Base-by-base conservation (phyloP, 2,888 invertebrate species). In the Epistrophella euchroma region DNA sequence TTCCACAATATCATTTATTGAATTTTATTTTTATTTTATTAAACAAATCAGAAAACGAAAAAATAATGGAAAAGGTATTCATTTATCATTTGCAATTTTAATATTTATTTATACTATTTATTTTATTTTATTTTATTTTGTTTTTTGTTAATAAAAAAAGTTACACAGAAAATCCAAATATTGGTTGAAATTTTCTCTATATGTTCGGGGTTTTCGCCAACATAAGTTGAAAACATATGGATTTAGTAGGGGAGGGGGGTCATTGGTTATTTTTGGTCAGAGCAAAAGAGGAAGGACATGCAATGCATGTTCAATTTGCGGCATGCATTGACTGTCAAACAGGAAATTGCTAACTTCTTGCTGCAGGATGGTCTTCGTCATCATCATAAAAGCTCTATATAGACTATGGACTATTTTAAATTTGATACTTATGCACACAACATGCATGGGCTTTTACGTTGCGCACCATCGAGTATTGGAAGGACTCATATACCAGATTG, bases 271-370 rank as follows among this genome's bases (percentile, higher is more conserved):
- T n/a, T 28, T 55, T 32, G 9, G 55, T 32, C n/a, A 28, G 25
- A n/a, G 10, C 22, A 25, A 50, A 25, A 2, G 19, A 13, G 17
- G 19, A 58, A 58, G 56, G 56, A 58, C 11, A 58, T 58, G 13
- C 50, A 58, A n/a, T n/a, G n/a, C n/a, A n/a, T 58, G 56, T 58
- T 17, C 56, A 58, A 58, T 58, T 58, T 58, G 56, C 4, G 56
- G 56, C 56, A 55, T 55, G 9, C 28, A 58, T 35, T 58, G 19
- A 58, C 35, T 19, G 56, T 60, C 60, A 40, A 35, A 60, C 40
- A 40, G 60, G 60, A 60, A 60, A 60, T 60, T 60, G 60, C 40
- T 40, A 60, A 40, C 60, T 60, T 60, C 60, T 60, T 40, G 40
- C 40, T 60, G n/a, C 40, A 60, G 60, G 60, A 40, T 22, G 17